Conservation (phyloP, 1,140 invertebrate species). For the Heliconius nattereri region DNA sequence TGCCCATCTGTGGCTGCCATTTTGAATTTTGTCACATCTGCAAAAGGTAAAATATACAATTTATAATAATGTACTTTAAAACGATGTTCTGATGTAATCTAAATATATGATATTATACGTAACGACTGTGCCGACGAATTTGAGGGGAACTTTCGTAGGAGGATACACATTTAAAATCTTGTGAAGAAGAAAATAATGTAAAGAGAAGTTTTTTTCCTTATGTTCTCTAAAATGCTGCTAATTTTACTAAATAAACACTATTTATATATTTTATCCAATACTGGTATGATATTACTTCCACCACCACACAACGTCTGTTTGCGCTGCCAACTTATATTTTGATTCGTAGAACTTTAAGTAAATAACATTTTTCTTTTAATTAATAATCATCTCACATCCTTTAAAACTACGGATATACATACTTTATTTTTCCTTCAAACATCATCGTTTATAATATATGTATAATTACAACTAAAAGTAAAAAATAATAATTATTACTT, state of each 20-base stretch:
- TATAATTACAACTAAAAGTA: not conserved
- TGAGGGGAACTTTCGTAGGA: no score
- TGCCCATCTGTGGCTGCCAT: constrained; percentile 93
- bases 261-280: no score
- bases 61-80: not conserved
- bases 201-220: no score
- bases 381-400: not conserved
- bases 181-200: no score
- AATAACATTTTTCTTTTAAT: not conserved
- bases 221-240: no score
- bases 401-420: not conserved
- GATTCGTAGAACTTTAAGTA: not conserved
- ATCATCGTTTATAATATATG: not conserved
- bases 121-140: no score
- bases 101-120: no score
- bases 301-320: no score
- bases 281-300: no score
- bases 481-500: not conserved
- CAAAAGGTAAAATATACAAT: constrained; percentile 41
- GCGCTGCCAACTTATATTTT: no score
- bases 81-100: not conserved
- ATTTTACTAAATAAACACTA: no score
- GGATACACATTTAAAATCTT: no score
- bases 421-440: constrained; percentile 5
- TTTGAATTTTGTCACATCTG: constrained; percentile 72